A percentile compares a stretch with the other conserved stretches of the same genome.
phyloP scores from a whole-genome alignment of 2,113 vertebrate genomes.

The Cariama cristata region DNA sequence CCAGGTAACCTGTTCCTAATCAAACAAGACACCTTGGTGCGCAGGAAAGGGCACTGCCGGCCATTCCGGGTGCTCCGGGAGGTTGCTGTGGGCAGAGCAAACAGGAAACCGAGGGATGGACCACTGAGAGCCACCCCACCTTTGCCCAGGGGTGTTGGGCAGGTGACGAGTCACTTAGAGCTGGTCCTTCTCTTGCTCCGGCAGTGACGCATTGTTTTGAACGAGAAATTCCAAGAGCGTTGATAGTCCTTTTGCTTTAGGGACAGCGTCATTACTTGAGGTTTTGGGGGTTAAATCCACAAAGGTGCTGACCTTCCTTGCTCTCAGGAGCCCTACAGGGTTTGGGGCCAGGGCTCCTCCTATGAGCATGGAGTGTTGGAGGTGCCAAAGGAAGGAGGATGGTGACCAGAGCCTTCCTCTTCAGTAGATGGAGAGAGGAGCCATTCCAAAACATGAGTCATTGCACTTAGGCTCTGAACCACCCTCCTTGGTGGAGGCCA shows the following conservation, averaged over 20 bases:
- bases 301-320: not conserved
- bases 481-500: not conserved
- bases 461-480: not conserved
- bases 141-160: constrained; percentile 30
- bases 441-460: not conserved
- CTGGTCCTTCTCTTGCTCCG: not conserved
- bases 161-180: constrained; percentile 9
- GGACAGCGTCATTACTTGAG: constrained; percentile 6
- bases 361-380: fast-evolving
- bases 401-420: not conserved
- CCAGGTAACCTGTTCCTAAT: constrained; percentile 10
- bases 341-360: not conserved
- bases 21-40: not conserved
- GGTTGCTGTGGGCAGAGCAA: constrained; percentile 26
- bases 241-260: not conserved
- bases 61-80: not conserved
- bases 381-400: not conserved
- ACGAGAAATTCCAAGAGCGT: constrained; percentile 36
- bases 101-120: constrained; percentile 62
- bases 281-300: constrained; percentile 39
- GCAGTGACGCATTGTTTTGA: constrained; percentile 49
- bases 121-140: constrained; percentile 29
- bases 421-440: not conserved
- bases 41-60: not conserved
- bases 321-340: not conserved